Evolutionary conservation across 2,888 invertebrate species (phyloP), one percentile per base, ranked within the genome.

Genomic region (Nomada ruficornis): DNA sequence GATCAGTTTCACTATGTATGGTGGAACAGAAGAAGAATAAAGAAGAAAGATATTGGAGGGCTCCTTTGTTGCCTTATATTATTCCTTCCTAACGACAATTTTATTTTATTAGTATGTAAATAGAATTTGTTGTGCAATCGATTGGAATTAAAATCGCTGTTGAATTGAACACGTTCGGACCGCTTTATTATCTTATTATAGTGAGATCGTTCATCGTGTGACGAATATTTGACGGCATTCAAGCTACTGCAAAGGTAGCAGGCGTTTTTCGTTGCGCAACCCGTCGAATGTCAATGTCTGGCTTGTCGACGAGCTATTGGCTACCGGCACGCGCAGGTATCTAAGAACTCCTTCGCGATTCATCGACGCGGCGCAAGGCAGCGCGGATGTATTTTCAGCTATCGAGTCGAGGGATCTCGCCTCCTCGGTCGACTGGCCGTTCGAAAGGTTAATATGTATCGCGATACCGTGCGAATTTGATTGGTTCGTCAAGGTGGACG

Each of bases 241-340:
- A 52, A 52, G 52, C 18, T 52, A 36, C 36, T 36, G 36, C 36
- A 36, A 36, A 36, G 36, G 36, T 36, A 36, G 36, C 36, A 36
- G 36, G 36, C 7, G 36, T 36, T 65, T 65, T 52, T 26, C 64
- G 42, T 82, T 82, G 60, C 63, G 64, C 55, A 72, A 83, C 59
- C 18, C 50, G 42, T 71, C 79, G 73, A 84, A 77, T 84, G 80
- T 80, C 69, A 80, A 84, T 84, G 77, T 54, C 74, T 74, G 42
- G n/a, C 59, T 44, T 59, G 65, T 26, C 42, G 57, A 59, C 62
- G 70, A 23, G 47, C 62, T 42, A 55, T 60, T 67, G 20, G 71
- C 68, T 82, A 83, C 71, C 26, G 75, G 55, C 78, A 68, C 42
- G 55, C 60, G 57, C 73, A 42, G 26, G 11, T 67, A 71, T 65